A percentile compares a stretch with the other conserved stretches of the same genome.
phyloP scores from a whole-genome alignment of 1,140 invertebrate genomes.

The Brachionus koreanus region DNA sequence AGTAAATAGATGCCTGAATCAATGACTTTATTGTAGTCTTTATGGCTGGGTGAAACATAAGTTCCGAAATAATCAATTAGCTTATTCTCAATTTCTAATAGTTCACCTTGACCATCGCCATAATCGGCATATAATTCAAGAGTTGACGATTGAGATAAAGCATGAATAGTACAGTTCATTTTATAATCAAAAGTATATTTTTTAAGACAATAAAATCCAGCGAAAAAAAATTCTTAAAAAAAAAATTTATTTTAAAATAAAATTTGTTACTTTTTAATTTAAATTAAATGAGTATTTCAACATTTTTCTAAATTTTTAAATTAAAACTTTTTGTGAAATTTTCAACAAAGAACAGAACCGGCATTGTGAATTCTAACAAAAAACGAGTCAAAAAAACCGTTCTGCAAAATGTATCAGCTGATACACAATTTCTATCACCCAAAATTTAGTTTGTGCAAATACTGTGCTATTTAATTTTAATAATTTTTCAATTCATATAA shows the following conservation, averaged over 20 bases:
- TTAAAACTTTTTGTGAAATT: too few species aligned
- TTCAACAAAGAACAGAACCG: too few species aligned
- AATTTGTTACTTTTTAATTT: neutral
- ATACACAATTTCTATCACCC: too few species aligned
- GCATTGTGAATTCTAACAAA: too few species aligned
- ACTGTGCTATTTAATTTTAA: too few species aligned
- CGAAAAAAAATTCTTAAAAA: neutral
- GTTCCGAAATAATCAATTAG: neutral
- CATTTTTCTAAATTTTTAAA: neutral
- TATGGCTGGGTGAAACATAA: neutral
- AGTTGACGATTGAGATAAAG: neutral
- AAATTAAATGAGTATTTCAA: neutral
- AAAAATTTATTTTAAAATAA: neutral
- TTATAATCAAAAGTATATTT: neutral
- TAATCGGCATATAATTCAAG: neutral
- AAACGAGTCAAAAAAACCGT: too few species aligned
- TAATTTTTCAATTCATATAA: too few species aligned
- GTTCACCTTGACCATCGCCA: neutral
- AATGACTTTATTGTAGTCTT: neutral
- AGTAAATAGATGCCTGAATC: neutral
- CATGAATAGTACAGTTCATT: neutral
- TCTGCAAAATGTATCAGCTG: too few species aligned
- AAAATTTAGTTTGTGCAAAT: too few species aligned
- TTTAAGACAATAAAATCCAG: neutral
- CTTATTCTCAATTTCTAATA: neutral